Base-by-base conservation (phyloP, 2,888 invertebrate species). In the Rhagophthalmus giganteus region DNA sequence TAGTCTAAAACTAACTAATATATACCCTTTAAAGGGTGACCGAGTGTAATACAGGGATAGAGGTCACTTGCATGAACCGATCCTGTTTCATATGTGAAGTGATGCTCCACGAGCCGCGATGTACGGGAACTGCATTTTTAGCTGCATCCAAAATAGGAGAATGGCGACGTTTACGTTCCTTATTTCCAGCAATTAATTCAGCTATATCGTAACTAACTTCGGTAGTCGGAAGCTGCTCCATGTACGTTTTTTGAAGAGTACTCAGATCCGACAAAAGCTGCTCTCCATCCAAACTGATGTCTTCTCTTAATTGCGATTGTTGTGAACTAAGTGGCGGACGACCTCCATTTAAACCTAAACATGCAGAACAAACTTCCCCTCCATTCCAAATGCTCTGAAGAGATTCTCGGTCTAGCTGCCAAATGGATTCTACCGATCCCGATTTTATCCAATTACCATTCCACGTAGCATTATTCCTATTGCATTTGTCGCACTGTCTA, bases 161-260 rank as follows among this genome's bases (percentile, higher is more conserved):
- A 73, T 82, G 82, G 5, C 82, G 78, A 45, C 82, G 79, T 73
- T 82, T 83, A 64, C 82, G 81, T 72, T 80, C 80, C 51, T 74
- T 75, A 32, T 68, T 71, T 56, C 60, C 62, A 10, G 32, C 15
- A 9, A 62, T 46, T 26, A 68, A 54, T 35, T 67, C 66, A 15
- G 62, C 57, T 34, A 70, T 59, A 57, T 71, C 66, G 57, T 61
- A 69, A 31, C 59, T 64, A 7, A 64, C 52, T 53, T 71, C 68
- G 12, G 66, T 59, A 32, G 61, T 54, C 16, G 62, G 65, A 58
- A 64, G 48, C 57, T 51, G 70, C 52, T 70, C 73, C 66, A 76
- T 74, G 70, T 78, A 78, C 55, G 72, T 72, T 61, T 77, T 76
- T 67, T 79, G 81, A 65, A 81, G 75, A 62, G 77, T 79, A 69